Base-by-base conservation (phyloP, 2,113 vertebrate genomes). In the Oreochromis niloticus region DNA sequence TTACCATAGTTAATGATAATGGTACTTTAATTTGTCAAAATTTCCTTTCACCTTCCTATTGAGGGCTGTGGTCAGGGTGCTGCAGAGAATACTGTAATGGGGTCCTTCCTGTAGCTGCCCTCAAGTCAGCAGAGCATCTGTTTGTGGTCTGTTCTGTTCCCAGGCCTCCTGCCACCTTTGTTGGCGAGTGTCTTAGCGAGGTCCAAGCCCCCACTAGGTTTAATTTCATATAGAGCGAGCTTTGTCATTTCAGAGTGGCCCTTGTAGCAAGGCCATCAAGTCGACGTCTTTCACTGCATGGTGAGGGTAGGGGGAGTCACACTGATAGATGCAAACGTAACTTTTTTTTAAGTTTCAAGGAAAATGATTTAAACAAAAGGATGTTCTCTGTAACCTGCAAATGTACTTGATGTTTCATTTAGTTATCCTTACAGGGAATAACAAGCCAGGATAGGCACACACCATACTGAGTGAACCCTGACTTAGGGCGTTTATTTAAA, bases 301-400 rank as follows among this genome's bases (percentile, higher is more conserved):
- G 93, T 94, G 91, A 94, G 95, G 96, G 94, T 94, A 89, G 94
- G 94, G 91, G 96, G 95, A 96, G 95, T 97, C 96, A 95, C 96
- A 97, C 87, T 94, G 95, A 97, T 95, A 92, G 94, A 97, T 91
- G 84, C 90, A 88, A 94, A 87, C 93, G 80, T 46, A 9, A 54
- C 83, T 71, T 78, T 52, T 52, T 90, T 90, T 80, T 34, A 36
- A 63, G 84, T 88, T 91, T 48, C 92, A 95, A 96, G 94, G 94
- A 96, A 96, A 84, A 95, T 78, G 63, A 90, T 92, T 87, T 87
- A 75, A 94, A 86, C 48, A 92, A 93, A 61, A 95, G 92, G 94
- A 96, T 93, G 92, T 95, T 97, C 96, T 97, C 95, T 95, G 95
- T 97, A 96, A 96, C 95, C 94, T 91, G 90, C 97, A 96, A 96